Base-by-base conservation (phyloP, 2,888 invertebrate genomes). In the Pimpla rufipes region DNA sequence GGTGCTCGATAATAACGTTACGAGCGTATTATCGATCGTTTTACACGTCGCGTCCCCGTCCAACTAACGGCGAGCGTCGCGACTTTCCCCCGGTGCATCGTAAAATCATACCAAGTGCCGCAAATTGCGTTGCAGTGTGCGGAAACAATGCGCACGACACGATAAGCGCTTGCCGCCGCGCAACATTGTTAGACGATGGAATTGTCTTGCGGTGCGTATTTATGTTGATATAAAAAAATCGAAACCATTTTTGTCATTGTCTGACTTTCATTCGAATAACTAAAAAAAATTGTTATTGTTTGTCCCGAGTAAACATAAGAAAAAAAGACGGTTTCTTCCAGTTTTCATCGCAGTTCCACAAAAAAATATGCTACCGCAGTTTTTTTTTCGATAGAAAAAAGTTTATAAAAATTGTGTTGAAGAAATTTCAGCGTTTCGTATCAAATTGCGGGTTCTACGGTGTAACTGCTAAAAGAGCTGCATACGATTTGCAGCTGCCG, bases 1-100 rank as follows among this genome's bases (percentile, higher is more conserved):
- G 21, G 59, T 23, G 16, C 35, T 87, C 88, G 89, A 88, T 91
- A 90, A 91, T 91, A 91, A 89, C 88, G 90, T 91, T 90, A 90
- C 89, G 88, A 88, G 88, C 87, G 80, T 88, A 89, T 89, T 91
- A 91, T 90, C 91, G 91, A 91, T 90, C 90, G 91, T 81, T 79
- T 79, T 74, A 73, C 67, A 76, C 75, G 37, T 29, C 45, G 37
- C 57, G 50, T 35, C 13, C 18, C 42, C 29, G 55, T 13, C 64
- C 18, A 71, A 79, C 64, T 55, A 59, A 37, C 13, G 35, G 35
- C 40, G 45, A 73, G 57, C 57, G 21, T 70, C 35, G 45, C 59
- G 18, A 59, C 29, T 45, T 45, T 37, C 29, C 35, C 42, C 42
- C 23, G 73, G 35, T 73, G 29, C 45, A 59, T 73, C 73, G 45